These are phyloP conservation scores for Helicoverpa assulta DNA, from an alignment of 2,888 invertebrate genomes.

Conservation along the genomic window DNA sequence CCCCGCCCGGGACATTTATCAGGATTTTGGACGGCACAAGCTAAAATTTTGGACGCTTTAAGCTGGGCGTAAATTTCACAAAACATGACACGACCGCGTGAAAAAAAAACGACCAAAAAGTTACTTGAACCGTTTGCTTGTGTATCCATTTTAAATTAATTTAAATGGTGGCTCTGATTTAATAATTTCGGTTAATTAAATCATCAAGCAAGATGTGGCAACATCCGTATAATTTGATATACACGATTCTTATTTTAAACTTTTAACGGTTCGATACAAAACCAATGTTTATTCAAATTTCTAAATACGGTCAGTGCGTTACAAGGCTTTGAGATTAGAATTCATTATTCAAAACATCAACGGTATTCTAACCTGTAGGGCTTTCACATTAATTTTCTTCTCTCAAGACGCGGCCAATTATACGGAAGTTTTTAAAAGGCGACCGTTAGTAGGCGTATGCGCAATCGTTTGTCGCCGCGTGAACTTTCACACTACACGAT, in stretches of 20 bases:
- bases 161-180: conserved; percentile 33
- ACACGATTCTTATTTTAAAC: conserved; percentile 58
- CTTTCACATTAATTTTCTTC: conserved; percentile 73
- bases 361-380: conserved; percentile 69
- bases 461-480: conserved; percentile 80
- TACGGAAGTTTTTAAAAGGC: conserved; percentile 76
- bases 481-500: conserved; percentile 84
- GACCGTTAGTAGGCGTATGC: conserved; percentile 73
- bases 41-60: conserved; percentile 90
- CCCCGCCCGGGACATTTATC: conserved; percentile 90
- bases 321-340: conserved; percentile 61
- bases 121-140: conserved; percentile 74
- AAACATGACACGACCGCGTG: conserved; percentile 85
- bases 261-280: conserved; percentile 41
- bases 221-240: conserved; percentile 42
- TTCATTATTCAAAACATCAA: conserved; percentile 71
- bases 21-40: conserved; percentile 92
- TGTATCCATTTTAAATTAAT: conserved; percentile 62
- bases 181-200: conserved; percentile 25
- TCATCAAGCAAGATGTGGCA: conserved; percentile 23
- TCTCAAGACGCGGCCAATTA: conserved; percentile 75
- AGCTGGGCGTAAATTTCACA: conserved; percentile 88
- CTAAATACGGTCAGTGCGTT: conserved; percentile 38
- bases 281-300: conserved; percentile 57
- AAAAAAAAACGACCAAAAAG: conserved; percentile 78